Base-by-base conservation (phyloP, 2,113 vertebrate species). In the Tricholaema leucomelas region DNA sequence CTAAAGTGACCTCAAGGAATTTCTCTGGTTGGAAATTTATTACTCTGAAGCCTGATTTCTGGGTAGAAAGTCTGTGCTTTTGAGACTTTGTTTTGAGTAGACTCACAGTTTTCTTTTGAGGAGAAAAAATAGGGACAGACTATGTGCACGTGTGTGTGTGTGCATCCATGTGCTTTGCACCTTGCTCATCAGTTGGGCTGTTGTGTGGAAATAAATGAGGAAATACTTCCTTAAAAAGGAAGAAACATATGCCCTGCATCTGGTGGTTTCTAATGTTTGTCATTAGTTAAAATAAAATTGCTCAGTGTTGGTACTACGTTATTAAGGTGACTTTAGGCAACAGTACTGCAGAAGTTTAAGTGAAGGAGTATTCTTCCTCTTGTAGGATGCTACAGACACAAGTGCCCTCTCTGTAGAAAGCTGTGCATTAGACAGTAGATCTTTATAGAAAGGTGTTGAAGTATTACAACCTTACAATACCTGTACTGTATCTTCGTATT, bases 71-170 rank as follows among this genome's bases (percentile, higher is more conserved):
- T 15, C 12, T 4, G 5, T 63, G 35, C 0, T 10, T 70, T 81
- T 67, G n/a, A 72, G n/a, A n/a, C 10, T 25, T 59, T 58, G 12
- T 66, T 84, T 87, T 52, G 61, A 21, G n/a, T n/a, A 54, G 17
- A 18, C 25, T 8, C 40, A 9, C 0, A 19, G 23, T 19, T 74
- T 78, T 66, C 10, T 31, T 59, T 17, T 38, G 31, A 81, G 46
- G 28, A 69, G 23, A 19, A 65, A 25, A 50, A 60, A 63, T 59
- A 54, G 21, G 21, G 5, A 14, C 56, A 59, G 27, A 15, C 21
- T 24, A 12, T 2, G 6, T 24, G 19, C 55, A 28, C 1, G 0
- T 3, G 5, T 2, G 8, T 46, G 15, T 0, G 0, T 19, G 8
- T 40, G 31, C 27, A 27, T n/a, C n/a, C 6, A 0, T 25, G 6